Evolutionary conservation across 2,113 vertebrate genomes (phyloP), one percentile per base, ranked within the genome.

Genomic region (Podocnemis expansa): DNA sequence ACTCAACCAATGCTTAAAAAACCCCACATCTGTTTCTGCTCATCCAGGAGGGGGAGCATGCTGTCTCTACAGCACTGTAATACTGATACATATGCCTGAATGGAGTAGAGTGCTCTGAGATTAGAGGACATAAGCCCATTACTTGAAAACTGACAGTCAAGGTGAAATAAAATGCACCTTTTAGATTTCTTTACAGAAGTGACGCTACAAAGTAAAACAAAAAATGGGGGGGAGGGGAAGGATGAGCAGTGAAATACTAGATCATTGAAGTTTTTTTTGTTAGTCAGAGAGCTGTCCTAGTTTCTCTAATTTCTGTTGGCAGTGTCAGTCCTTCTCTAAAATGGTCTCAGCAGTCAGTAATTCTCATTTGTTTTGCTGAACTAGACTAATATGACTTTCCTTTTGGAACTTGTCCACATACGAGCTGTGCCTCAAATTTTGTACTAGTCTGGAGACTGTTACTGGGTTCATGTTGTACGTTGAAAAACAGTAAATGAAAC

Each of bases 21-120:
- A 10, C 88, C 56, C 52, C 81, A 27, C 70, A 76, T 38, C 47
- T 34, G 10, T 45, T 90, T 84, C 54, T 89, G 24, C 38, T 88
- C 41, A 70, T 6, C 47, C 78, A 38, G 47, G 1, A 22, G 27
- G 38, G 41, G 34, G 75, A 58, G 10, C 25, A 76, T 3, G 24
- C 79, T 83, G 27, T 70, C 78, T 55, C 67, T 88, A 29, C 27
- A 60, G 41, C 38, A 76, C 41, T 45, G 43, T 29, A 43, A 25
- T 45, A 27, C 25, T 76, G 43, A 41, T 3, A 87, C 82, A 70
- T n/a, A 11, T 27, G 47, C 85, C 79, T 29, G 34, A 89, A 16
- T 2, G 38, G 41, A 29, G 38, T 13, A 55, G 10, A 1, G 0
- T 24, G 17, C 80, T 63, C 80, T 41, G 5, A 52, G 63, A n/a